These are phyloP conservation scores for Forbesichthys agassizii DNA, from an alignment of 2,113 vertebrate genomes.

Conservation along the genomic window DNA sequence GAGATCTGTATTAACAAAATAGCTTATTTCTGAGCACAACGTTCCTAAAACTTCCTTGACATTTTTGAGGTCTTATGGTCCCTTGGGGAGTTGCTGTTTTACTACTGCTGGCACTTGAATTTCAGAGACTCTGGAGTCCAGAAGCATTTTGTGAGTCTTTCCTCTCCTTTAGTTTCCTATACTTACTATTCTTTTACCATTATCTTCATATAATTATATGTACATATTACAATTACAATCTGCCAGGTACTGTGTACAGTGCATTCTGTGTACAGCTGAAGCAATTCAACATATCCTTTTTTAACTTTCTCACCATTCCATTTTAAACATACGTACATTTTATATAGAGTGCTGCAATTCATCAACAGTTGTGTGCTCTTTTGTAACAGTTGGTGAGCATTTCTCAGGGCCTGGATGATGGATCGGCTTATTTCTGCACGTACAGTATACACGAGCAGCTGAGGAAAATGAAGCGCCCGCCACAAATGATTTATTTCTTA, in stretches of 20 bases:
- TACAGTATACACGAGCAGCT: constrained; percentile 55
- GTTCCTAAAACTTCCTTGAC: constrained; percentile 55
- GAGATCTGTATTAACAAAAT: constrained; percentile 37
- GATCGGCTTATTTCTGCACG: constrained; percentile 59
- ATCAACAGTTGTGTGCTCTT: constrained; percentile 51
- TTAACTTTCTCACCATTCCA: constrained; percentile 4
- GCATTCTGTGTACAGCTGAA: background rate
- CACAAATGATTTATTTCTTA: constrained; percentile 47
- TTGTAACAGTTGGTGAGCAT: constrained; percentile 45
- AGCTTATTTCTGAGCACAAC: constrained; percentile 32
- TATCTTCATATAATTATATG: constrained; percentile 21
- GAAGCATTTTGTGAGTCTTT: constrained; percentile 17
- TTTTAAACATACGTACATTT: constrained; percentile 10
- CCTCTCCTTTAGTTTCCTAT: constrained; percentile 1
- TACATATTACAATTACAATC: constrained; percentile 13
- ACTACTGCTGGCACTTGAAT: constrained; percentile 29
- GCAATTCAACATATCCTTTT: constrained; percentile 1
- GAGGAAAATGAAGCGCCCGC: constrained; percentile 21
- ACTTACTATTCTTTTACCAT: constrained; percentile 22
- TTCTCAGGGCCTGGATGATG: constrained; percentile 56
- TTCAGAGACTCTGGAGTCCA: constrained; percentile 37
- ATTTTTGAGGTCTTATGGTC: constrained; percentile 55
- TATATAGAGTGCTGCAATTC: constrained; percentile 48
- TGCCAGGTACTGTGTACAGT: background rate
- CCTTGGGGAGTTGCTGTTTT: constrained; percentile 50